Evolutionary conservation across 92 coral and sea anemone species (phyloP).

Genomic region (Heteractis magnifica): DNA sequence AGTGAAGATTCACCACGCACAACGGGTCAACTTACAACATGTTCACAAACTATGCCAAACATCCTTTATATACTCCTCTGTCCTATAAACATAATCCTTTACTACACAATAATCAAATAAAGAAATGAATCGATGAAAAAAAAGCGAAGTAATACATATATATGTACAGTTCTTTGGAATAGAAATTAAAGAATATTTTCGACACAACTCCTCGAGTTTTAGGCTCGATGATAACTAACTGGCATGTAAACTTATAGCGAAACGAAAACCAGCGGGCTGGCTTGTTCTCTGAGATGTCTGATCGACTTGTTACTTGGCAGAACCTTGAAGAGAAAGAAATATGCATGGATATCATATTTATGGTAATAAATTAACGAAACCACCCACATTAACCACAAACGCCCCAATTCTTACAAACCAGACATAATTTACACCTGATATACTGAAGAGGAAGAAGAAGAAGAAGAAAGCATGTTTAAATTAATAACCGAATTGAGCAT

Average conservation of each 20-base stretch:
- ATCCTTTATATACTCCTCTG: not conserved
- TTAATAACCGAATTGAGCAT: not conserved
- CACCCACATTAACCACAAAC: not conserved
- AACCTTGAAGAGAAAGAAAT: conserved; percentile 31
- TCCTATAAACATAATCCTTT: not conserved
- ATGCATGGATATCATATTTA: conserved; percentile 27
- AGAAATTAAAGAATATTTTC: not conserved
- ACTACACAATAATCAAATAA: not conserved
- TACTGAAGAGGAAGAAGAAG: not conserved
- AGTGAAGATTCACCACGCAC: no score
- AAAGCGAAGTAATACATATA: not conserved
- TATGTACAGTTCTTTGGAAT: not conserved
- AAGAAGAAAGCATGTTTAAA: not conserved
- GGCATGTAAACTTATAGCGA: not conserved
- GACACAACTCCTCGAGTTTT: not conserved
- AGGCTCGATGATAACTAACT: not conserved
- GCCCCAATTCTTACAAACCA: not conserved
- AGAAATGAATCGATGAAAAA: not conserved
- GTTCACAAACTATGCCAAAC: not conserved
- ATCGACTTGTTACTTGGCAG: conserved; percentile 36
- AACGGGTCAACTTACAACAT: not conserved
- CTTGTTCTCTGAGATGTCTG: not conserved
- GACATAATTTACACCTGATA: not conserved
- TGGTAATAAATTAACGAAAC: conserved; percentile 1
- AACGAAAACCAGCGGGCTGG: not conserved